Evolutionary conservation across 2,797 vertebrate species (phyloP), one percentile per base, ranked within the genome.

Genomic region (Thunnus albacares): DNA sequence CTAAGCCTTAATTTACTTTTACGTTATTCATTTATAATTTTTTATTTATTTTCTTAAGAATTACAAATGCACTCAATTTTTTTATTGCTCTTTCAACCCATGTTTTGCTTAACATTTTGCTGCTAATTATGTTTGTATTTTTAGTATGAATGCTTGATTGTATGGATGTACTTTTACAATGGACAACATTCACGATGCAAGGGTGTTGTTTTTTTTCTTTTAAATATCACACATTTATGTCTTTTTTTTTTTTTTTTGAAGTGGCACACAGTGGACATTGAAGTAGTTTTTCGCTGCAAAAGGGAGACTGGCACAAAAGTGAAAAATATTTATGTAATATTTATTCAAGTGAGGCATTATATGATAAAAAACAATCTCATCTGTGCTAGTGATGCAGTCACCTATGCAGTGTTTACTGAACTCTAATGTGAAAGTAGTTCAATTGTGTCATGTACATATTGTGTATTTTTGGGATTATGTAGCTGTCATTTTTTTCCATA

Each of bases 381-480:
- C 68, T 79, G 89, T 91, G 87, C 87, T 93, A 81, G 93, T 93
- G 90, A 91, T 88, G 88, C 91, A 58, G 89, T 94, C 93, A 90
- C 87, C 94, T 94, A 94, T 94, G 93, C 92, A 93, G 89, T 93
- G 92, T 93, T 92, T 93, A 91, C 91, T 90, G 77, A 93, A 89
- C 86, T 84, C 72, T 83, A 93, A 92, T 89, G 93, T 95, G 92
- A 90, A 92, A 86, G 72, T 90, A 77, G 85, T 91, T 90, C 70
- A 87, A 71, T 75, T 85, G 83, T 90, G 87, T 92, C 85, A 90
- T 93, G 91, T 93, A 91, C 85, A 92, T 91, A 88, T 69, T 87
- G 87, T 90, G 84, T 91, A 81, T 89, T 92, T 92, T 89, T 57
- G 68, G 74, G 85, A 80, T 79, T 78, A 88, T 85, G 77, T 87